These are phyloP conservation scores for Eumaeus atala DNA, from an alignment of 1,140 invertebrate genomes.

Conservation along the genomic window DNA sequence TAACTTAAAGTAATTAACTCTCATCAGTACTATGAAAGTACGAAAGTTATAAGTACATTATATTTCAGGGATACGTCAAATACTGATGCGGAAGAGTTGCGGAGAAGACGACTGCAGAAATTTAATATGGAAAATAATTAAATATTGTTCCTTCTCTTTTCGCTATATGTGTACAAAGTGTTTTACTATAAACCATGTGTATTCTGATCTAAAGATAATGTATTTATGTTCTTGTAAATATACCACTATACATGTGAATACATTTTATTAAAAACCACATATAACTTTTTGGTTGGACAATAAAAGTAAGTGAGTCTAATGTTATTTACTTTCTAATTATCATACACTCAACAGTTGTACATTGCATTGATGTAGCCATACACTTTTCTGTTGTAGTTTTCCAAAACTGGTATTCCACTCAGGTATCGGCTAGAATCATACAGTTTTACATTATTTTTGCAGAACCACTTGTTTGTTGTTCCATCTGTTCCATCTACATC, in stretches of 20 bases:
- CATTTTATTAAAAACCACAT: slow-evolving; percentile 34
- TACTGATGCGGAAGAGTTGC: slow-evolving; percentile 74
- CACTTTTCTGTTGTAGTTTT: slow-evolving; percentile 85
- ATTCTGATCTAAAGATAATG: slow-evolving; percentile 63
- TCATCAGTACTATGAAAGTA: background rate
- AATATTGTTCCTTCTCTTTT: background rate
- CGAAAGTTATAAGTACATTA: background rate
- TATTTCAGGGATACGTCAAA: slow-evolving; percentile 49
- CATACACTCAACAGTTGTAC: slow-evolving; percentile 75
- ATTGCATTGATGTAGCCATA: slow-evolving; percentile 85
- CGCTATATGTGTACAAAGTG: slow-evolving; percentile 45
- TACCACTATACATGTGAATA: slow-evolving; percentile 66
- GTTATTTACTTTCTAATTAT: slow-evolving; percentile 13
- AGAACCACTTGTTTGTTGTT: slow-evolving; percentile 88
- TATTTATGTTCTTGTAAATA: slow-evolving; percentile 74
- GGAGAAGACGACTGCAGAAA: slow-evolving; percentile 82
- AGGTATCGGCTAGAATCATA: slow-evolving; percentile 80
- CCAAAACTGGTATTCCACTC: slow-evolving; percentile 77
- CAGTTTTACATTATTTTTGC: slow-evolving; percentile 78
- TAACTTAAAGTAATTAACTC: too few relatives aligned
- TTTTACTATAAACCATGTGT: slow-evolving; percentile 65
- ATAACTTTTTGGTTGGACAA: slow-evolving; percentile 3
- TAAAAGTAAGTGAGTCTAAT: slow-evolving; percentile 11
- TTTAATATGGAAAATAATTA: slow-evolving; percentile 71
- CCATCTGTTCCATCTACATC: slow-evolving; percentile 77